Evolutionary conservation across 2,888 invertebrate genomes (phyloP).

Genomic region (Bembecia ichneumoniformis): DNA sequence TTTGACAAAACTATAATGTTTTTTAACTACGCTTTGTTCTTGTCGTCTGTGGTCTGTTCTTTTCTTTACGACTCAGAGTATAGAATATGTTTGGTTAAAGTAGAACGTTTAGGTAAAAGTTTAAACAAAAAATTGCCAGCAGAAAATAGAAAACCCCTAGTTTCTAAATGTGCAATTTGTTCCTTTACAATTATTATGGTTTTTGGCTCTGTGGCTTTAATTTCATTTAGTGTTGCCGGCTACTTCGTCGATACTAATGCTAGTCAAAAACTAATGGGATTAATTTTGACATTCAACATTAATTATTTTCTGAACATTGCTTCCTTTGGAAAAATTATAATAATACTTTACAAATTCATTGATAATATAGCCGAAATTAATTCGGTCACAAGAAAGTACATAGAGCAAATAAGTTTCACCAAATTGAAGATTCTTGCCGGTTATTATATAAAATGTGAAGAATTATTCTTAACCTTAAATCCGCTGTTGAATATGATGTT

Average conservation of each 20-base stretch:
- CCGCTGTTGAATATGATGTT: not conserved
- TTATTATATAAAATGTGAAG: not conserved
- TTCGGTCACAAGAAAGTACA: not conserved
- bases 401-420: not conserved
- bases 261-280: not conserved
- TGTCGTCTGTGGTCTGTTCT: not conserved
- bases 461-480: not conserved
- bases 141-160: not conserved
- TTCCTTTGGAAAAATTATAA: not conserved
- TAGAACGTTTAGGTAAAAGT: not conserved
- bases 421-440: not conserved
- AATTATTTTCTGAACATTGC: not conserved
- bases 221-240: not conserved
- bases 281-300: too few species aligned
- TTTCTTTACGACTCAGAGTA: not conserved
- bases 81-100: not conserved
- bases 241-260: not conserved
- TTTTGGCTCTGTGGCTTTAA: too few species aligned
- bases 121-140: not conserved
- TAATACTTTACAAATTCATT: not conserved
- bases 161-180: not conserved
- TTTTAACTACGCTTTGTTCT: not conserved
- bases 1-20: not conserved
- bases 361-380: not conserved
- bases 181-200: not conserved